Evolutionary conservation across 2,888 invertebrate species (phyloP).

Genomic region (Phymatocera aterrima): DNA sequence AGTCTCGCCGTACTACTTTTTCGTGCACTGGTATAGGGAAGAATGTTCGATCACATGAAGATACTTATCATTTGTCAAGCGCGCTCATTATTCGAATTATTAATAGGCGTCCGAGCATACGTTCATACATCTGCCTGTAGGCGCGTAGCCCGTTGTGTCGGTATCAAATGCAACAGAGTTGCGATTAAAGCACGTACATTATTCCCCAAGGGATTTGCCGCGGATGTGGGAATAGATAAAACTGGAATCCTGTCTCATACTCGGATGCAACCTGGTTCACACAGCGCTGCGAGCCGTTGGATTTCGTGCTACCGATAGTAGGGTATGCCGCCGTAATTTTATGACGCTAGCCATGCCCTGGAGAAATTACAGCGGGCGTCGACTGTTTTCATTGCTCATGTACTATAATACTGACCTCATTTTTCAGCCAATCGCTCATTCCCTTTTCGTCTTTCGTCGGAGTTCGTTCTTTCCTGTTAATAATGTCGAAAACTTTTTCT

Average conservation of each 20-base stretch:
- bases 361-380: slow-evolving; percentile 30
- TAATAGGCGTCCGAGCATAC: background rate
- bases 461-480: background rate
- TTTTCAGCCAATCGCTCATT: background rate
- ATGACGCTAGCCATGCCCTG: slow-evolving; percentile 37
- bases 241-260: slow-evolving; percentile 59
- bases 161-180: slow-evolving; percentile 51
- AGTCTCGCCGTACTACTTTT: too few relatives aligned
- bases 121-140: slow-evolving; percentile 5
- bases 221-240: slow-evolving; percentile 68
- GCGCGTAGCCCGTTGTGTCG: slow-evolving; percentile 37
- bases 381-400: background rate
- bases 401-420: background rate
- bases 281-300: slow-evolving; percentile 12
- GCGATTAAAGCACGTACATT: slow-evolving; percentile 67
- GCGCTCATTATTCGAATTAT: slow-evolving; percentile 27
- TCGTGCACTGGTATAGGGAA: background rate
- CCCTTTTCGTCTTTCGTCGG: background rate
- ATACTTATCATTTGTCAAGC: slow-evolving; percentile 25
- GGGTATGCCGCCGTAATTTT: slow-evolving; percentile 29
- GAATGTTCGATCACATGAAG: slow-evolving; percentile 13
- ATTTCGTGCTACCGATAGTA: slow-evolving; percentile 15
- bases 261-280: slow-evolving; percentile 12
- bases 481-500: background rate
- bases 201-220: slow-evolving; percentile 65